Conservation (phyloP, 2,888 invertebrate species). For the Calameuta filiformis region DNA sequence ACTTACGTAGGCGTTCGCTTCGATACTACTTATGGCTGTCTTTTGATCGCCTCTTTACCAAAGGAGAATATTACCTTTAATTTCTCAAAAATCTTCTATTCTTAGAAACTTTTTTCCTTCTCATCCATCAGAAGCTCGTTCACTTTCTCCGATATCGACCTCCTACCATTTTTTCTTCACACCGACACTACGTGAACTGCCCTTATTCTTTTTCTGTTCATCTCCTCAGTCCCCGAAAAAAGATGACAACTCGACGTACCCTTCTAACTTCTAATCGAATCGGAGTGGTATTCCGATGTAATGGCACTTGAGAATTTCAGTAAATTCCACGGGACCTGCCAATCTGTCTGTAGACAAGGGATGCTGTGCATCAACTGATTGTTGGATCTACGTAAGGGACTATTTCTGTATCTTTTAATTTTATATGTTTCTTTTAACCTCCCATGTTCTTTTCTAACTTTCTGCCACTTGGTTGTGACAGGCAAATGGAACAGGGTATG, state of each 20-base stretch:
- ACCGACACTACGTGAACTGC: background rate
- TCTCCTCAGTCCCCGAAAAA: background rate
- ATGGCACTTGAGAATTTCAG: background rate
- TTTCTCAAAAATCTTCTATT: background rate
- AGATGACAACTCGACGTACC: background rate
- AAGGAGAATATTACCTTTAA: background rate
- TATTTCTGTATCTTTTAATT: background rate
- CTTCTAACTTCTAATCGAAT: background rate
- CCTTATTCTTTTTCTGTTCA: background rate
- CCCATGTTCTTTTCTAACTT: too few species aligned
- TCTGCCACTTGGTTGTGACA: too few species aligned
- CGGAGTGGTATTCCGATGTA: background rate
- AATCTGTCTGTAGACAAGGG: background rate
- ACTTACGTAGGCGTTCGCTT: too few species aligned
- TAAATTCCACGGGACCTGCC: background rate
- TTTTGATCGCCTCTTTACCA: background rate
- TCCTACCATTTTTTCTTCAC: background rate
- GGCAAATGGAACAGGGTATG: too few species aligned
- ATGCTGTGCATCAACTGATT: background rate
- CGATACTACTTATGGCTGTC: too few species aligned
- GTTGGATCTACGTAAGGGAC: background rate
- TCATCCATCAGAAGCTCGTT: background rate
- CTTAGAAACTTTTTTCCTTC: background rate
- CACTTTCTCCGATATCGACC: background rate
- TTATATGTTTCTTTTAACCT: background rate